Evolutionary conservation across 2,888 invertebrate species (phyloP).

Genomic region (Ochropacha duplaris): DNA sequence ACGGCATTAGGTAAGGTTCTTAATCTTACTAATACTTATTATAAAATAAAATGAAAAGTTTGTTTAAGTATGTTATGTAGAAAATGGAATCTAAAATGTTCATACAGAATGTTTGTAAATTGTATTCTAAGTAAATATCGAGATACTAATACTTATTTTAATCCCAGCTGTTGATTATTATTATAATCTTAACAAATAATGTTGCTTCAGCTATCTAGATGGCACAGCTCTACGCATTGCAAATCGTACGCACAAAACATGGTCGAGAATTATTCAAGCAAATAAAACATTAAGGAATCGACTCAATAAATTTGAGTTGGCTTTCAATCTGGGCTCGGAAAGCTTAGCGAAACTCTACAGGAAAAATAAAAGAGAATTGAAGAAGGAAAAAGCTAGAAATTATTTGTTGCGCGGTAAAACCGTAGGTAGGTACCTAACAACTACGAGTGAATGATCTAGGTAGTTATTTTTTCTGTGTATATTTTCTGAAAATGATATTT

Average conservation of each 20-base stretch:
- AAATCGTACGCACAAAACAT: conserved; percentile 42
- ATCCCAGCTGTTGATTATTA: too few relatives aligned
- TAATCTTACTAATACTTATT: too few relatives aligned
- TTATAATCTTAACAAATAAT: background rate
- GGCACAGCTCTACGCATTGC: conserved; percentile 51
- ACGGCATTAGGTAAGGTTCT: too few relatives aligned
- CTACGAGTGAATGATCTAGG: background rate
- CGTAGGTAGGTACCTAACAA: conserved; percentile 35
- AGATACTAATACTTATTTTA: too few relatives aligned
- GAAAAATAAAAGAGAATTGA: conserved; percentile 44
- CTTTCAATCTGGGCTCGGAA: conserved; percentile 55
- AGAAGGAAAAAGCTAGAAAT: conserved; percentile 38
- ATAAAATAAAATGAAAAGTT: too few relatives aligned
- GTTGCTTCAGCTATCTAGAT: conserved; percentile 56
- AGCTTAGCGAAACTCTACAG: conserved; percentile 51
- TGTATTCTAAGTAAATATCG: too few relatives aligned
- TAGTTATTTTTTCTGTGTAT: background rate
- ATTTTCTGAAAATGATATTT: background rate
- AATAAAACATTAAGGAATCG: conserved; percentile 50
- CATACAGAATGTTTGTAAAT: too few relatives aligned
- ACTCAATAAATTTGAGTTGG: conserved; percentile 59
- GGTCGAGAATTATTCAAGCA: conserved; percentile 58
- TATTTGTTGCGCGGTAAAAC: conserved; percentile 44
- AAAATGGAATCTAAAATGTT: too few relatives aligned
- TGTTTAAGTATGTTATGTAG: too few relatives aligned